Conservation (phyloP, 1,140 invertebrate species). For the Euura saliciscinereae region DNA sequence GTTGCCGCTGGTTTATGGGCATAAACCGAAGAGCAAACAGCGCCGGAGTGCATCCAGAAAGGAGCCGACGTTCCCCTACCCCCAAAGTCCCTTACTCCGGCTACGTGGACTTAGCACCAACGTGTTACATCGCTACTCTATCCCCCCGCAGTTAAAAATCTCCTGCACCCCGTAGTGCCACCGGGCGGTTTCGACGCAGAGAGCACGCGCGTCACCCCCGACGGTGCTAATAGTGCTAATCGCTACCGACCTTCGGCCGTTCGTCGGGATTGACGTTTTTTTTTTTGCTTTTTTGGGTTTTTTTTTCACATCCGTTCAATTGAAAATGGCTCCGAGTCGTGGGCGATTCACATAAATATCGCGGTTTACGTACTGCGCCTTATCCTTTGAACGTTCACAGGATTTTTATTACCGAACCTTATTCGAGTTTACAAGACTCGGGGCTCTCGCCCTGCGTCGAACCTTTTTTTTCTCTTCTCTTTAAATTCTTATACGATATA, state of each 20-base stretch:
- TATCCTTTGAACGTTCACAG: too few species aligned
- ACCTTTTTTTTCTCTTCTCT: too few species aligned
- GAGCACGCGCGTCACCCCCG: neutral
- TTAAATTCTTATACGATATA: too few species aligned
- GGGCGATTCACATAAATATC: too few species aligned
- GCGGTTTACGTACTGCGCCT: too few species aligned
- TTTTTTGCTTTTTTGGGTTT: neutral
- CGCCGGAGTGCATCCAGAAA: constrained; percentile 8
- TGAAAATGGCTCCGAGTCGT: too few species aligned
- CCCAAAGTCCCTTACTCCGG: neutral
- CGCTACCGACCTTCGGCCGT: neutral
- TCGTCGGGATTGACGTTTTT: neutral
- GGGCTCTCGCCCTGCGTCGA: too few species aligned
- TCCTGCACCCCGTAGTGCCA: neutral
- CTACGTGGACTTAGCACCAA: constrained; percentile 14
- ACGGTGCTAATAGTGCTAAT: constrained; percentile 7
- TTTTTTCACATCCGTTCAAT: neutral
- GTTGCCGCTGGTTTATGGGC: constrained; percentile 9
- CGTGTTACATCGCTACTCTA: constrained; percentile 15
- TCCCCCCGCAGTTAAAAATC: neutral
- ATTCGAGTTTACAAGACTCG: too few species aligned
- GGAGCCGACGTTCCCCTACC: neutral
- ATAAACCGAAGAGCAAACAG: constrained; percentile 5
- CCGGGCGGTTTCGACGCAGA: neutral
- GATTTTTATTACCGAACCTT: too few species aligned